Percentiles rank a stretch among this genome's conserved stretches.
Evolutionary conservation across 2,113 vertebrate species (phyloP).

Genomic region (Cariama cristata): DNA sequence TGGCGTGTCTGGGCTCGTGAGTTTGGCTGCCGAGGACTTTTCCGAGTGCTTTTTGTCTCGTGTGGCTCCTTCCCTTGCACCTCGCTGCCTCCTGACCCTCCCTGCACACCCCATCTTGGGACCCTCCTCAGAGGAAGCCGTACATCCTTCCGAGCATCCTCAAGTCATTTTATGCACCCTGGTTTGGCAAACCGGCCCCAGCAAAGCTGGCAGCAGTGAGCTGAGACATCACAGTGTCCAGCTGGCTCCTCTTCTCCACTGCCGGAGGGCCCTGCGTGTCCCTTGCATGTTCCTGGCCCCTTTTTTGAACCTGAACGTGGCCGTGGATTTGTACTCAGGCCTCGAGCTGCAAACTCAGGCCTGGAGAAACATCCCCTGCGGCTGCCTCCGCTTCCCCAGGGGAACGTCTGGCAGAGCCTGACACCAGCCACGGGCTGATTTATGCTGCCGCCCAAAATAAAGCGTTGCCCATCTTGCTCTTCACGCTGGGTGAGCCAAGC

Average conservation of each 20-base stretch:
- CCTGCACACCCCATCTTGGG: neutral
- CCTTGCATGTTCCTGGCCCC: neutral
- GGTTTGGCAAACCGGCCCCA: neutral
- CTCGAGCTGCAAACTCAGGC: neutral
- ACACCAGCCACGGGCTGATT: slow-evolving; percentile 23
- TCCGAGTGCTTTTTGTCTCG: neutral
- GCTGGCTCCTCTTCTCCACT: neutral
- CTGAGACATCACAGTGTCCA: neutral
- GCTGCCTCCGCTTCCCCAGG: neutral
- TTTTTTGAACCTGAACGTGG: neutral
- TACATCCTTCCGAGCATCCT: neutral
- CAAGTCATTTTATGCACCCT: neutral
- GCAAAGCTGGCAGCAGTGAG: neutral
- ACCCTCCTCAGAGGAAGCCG: neutral
- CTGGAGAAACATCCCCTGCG: slow-evolving; percentile 35
- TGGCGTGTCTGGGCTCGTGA: slow-evolving; percentile 9
- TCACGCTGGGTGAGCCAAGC: slow-evolving; percentile 24
- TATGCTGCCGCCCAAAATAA: neutral
- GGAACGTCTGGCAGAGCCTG: slow-evolving; percentile 33
- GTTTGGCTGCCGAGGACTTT: slow-evolving; percentile 32
- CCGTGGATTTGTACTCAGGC: neutral
- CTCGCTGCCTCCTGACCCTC: neutral
- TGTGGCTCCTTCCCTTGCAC: neutral
- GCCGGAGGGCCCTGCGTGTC: neutral
- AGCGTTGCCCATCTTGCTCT: slow-evolving; percentile 43